Percentiles rank a stretch among this genome's conserved stretches.
These are phyloP conservation scores for Tiliacea aurago DNA, from an alignment of 2,888 invertebrate genomes.

Conservation along the genomic window DNA sequence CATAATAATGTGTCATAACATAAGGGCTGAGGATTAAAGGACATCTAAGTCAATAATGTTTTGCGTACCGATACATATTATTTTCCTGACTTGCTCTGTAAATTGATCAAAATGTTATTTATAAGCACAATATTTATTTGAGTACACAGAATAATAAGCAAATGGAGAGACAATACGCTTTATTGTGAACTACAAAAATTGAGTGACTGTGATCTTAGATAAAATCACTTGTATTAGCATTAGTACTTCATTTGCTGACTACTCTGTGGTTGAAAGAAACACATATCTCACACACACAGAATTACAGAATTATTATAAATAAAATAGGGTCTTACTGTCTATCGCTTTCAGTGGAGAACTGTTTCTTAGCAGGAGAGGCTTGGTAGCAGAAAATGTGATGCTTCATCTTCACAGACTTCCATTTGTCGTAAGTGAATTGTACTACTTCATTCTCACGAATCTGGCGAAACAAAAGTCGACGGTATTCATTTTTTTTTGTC, in stretches of 20 bases:
- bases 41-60: conserved; percentile 66
- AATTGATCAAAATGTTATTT: conserved; percentile 74
- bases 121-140: conserved; percentile 46
- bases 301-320: conserved; percentile 6
- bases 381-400: conserved; percentile 97
- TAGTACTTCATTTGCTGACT: conserved; percentile 31
- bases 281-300: conserved; percentile 40
- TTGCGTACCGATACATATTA: conserved; percentile 87
- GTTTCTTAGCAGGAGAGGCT: conserved; percentile 95
- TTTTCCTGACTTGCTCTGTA: conserved; percentile 89
- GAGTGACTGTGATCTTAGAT: background rate
- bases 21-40: conserved; percentile 51
- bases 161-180: conserved; percentile 9
- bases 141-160: conserved; percentile 47
- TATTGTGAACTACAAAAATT: background rate
- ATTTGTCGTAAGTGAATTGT: conserved; percentile 95
- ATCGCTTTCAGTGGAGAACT: conserved; percentile 94
- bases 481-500: too few species aligned
- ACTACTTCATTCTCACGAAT: conserved; percentile 96
- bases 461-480: conserved; percentile 74
- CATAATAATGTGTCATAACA: conserved; percentile 48
- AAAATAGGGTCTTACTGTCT: conserved; percentile 83
- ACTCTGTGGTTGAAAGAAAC: conserved; percentile 38
- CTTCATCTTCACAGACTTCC: conserved; percentile 96
- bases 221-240: background rate